Conservation (phyloP, 2,797 vertebrate genomes). For the Tiaroga cobitis region DNA sequence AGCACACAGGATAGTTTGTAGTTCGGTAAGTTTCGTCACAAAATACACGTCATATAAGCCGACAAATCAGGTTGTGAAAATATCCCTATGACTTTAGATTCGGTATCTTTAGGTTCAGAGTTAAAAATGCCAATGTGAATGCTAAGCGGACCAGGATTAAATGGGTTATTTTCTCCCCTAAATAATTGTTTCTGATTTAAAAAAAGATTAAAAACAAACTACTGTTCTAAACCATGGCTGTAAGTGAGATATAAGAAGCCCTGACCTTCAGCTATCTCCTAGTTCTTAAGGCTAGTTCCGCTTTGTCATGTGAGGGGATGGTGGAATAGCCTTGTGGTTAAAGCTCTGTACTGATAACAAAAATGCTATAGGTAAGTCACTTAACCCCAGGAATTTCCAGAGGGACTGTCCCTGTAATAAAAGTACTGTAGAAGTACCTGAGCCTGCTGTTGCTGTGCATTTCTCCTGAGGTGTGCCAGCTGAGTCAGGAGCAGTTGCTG, state of each 20-base stretch:
- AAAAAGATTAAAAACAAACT: not conserved
- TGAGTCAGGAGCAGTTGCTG: slow-evolving; percentile 92
- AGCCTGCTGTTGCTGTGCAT: slow-evolving; percentile 79
- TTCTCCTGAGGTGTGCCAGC: slow-evolving; percentile 86
- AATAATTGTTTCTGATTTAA: not conserved
- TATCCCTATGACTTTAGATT: no score
- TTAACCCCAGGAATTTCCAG: not conserved
- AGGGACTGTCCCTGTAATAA: not conserved
- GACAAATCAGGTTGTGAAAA: no score
- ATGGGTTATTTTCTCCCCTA: not conserved
- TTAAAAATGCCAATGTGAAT: no score
- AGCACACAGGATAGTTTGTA: no score
- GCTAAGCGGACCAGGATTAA: no score
- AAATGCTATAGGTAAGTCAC: not conserved
- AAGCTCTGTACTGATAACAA: not conserved
- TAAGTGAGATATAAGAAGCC: not conserved
- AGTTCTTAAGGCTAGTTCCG: not conserved
- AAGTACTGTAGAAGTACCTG: slow-evolving; percentile 13
- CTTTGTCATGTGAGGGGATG: not conserved
- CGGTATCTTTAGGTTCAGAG: no score
- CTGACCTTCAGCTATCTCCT: not conserved
- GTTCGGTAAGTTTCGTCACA: no score
- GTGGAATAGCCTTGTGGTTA: not conserved
- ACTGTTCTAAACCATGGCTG: not conserved
- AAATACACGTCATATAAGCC: no score